A percentile compares a stretch with the other conserved stretches of the same genome.
phyloP scores from a whole-genome alignment of 2,888 invertebrate species.

The Crioceris asparagi region DNA sequence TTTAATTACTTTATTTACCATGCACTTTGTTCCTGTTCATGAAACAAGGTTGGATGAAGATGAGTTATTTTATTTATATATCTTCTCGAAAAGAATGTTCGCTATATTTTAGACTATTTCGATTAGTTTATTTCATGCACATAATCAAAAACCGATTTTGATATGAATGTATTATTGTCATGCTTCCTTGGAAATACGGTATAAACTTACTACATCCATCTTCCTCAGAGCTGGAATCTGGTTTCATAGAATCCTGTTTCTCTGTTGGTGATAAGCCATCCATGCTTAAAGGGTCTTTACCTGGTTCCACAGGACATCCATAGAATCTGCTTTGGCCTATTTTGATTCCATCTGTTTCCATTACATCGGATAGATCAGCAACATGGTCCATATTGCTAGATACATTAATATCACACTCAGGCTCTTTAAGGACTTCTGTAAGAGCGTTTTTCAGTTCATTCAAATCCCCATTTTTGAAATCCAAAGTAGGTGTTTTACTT shows the following conservation, averaged over 20 bases:
- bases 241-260: constrained; percentile 72
- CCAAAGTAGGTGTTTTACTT: constrained; percentile 45
- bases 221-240: constrained; percentile 66
- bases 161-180: too few relatives aligned
- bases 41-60: too few relatives aligned
- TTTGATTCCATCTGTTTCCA: constrained; percentile 32
- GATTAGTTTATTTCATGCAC: too few relatives aligned
- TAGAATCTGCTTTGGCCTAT: constrained; percentile 45
- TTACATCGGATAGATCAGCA: background rate
- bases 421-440: constrained; percentile 43
- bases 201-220: constrained; percentile 33
- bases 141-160: too few relatives aligned
- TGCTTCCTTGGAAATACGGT: too few relatives aligned
- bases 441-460: constrained; percentile 51
- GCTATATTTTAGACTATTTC: too few relatives aligned
- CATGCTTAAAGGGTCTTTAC: constrained; percentile 29
- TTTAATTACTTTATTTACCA: too few relatives aligned
- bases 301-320: constrained; percentile 33
- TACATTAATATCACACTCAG: constrained; percentile 25
- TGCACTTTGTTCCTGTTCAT: too few relatives aligned
- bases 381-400: constrained; percentile 15
- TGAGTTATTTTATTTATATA: too few relatives aligned
- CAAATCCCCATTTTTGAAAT: constrained; percentile 51
- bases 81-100: too few relatives aligned
- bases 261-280: constrained; percentile 40